A percentile compares a stretch with the other conserved stretches of the same genome.
Conservation (phyloP, 2,797 vertebrate species). For the Psittacula echo region DNA sequence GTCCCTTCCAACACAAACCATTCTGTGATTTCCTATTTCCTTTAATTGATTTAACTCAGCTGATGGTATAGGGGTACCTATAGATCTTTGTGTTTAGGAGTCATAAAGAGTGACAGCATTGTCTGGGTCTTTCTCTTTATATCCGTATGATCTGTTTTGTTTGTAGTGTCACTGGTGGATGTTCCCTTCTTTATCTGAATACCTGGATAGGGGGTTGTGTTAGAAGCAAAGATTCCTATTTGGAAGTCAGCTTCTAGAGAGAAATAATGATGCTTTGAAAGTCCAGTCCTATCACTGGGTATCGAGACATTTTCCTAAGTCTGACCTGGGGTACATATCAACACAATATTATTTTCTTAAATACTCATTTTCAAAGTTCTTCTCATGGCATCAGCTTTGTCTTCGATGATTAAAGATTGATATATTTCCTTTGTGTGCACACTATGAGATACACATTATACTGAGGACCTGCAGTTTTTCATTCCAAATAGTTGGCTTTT, state of each 20-base stretch:
- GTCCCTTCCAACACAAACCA: not conserved
- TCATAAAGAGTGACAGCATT: not conserved
- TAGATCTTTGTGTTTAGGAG: not conserved
- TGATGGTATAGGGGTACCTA: not conserved
- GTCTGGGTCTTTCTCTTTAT: not conserved
- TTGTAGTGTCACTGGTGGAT: not conserved
- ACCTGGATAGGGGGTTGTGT: not conserved
- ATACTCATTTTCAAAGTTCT: not conserved
- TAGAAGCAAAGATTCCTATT: not conserved
- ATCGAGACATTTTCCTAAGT: not conserved
- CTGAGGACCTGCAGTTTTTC: not conserved
- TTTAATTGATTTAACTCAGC: not conserved
- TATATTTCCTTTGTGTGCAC: not conserved
- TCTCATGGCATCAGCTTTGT: not conserved
- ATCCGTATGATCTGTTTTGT: not conserved
- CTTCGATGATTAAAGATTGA: not conserved
- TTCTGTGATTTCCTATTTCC: not conserved
- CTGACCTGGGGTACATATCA: not conserved
- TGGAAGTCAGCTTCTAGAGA: not conserved
- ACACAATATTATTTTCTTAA: not conserved
- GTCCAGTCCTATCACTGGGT: not conserved
- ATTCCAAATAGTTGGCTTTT: conserved; percentile 58
- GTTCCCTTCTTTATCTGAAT: not conserved
- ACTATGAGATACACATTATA: not conserved
- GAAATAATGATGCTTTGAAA: not conserved